phyloP scores from a whole-genome alignment of 2,888 invertebrate genomes.

The Melanostoma mellinum region DNA sequence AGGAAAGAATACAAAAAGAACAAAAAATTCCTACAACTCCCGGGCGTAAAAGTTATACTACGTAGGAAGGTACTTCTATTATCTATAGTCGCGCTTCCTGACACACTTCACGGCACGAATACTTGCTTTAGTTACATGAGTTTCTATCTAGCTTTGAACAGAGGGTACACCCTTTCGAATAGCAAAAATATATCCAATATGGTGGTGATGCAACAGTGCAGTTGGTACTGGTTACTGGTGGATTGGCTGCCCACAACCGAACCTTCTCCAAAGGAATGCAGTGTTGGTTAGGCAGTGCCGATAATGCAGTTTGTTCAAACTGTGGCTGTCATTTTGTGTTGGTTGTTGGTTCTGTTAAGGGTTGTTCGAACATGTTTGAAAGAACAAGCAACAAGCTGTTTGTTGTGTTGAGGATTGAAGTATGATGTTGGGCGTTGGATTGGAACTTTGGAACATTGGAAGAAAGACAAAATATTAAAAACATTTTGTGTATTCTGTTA shows the following conservation, averaged over 20 bases:
- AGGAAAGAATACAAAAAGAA: constrained; percentile 6
- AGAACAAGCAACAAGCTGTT: too few relatives aligned
- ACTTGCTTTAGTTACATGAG: constrained; percentile 17
- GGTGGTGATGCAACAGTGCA: constrained; percentile 34
- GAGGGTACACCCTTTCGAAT: constrained; percentile 50
- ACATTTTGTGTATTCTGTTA: constrained; percentile 26
- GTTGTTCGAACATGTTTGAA: constrained; percentile 30
- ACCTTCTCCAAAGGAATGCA: constrained; percentile 58
- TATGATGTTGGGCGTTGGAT: not conserved
- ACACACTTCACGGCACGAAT: constrained; percentile 41
- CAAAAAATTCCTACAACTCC: constrained; percentile 36
- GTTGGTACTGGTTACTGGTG: constrained; percentile 13
- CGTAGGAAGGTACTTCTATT: constrained; percentile 26
- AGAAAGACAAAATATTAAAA: too few relatives aligned
- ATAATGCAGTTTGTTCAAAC: not conserved
- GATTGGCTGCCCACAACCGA: constrained; percentile 3
- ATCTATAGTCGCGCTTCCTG: constrained; percentile 45
- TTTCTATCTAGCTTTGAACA: constrained; percentile 14
- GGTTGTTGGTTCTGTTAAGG: constrained; percentile 34
- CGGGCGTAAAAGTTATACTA: constrained; percentile 57
- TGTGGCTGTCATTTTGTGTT: constrained; percentile 19
- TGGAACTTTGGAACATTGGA: too few relatives aligned
- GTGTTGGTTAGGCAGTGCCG: not conserved
- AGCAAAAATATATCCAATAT: constrained; percentile 6
- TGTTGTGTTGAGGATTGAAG: not conserved